These are phyloP conservation scores for Ceraclea dissimilis DNA, from an alignment of 2,888 invertebrate species.

Conservation along the genomic window DNA sequence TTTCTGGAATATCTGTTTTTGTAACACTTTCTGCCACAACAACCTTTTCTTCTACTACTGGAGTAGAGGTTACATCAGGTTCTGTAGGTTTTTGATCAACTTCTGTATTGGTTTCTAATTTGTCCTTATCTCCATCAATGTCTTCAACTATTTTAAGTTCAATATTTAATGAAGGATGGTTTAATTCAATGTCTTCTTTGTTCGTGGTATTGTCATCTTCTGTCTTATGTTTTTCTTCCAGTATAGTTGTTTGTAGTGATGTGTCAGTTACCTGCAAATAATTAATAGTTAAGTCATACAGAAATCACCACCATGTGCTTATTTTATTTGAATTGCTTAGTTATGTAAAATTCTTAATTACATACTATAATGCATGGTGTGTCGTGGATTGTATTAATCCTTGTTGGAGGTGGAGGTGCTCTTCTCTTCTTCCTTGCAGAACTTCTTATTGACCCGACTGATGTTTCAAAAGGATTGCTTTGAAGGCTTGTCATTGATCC, in stretches of 20 bases:
- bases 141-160: constrained; percentile 48
- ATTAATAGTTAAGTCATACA: not conserved
- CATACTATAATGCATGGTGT: constrained; percentile 21
- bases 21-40: not conserved
- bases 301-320: not conserved
- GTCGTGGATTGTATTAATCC: constrained; percentile 23
- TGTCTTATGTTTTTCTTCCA: not conserved
- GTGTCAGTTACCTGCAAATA: constrained; percentile 22
- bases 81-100: not conserved
- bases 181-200: constrained; percentile 20
- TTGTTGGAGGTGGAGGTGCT: constrained; percentile 51
- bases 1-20: not conserved
- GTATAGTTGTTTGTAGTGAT: constrained; percentile 9
- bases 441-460: constrained; percentile 43
- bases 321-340: not conserved
- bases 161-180: constrained; percentile 36
- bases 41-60: not conserved
- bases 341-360: constrained; percentile 6
- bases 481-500: constrained; percentile 51
- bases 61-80: not conserved
- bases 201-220: not conserved
- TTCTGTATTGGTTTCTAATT: not conserved
- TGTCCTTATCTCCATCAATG: constrained; percentile 31
- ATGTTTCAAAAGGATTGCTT: constrained; percentile 52
- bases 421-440: constrained; percentile 56